Percentiles rank a stretch among this genome's conserved stretches.
Evolutionary conservation across 2,113 vertebrate species (phyloP).

Genomic region (Bungarus multicinctus): DNA sequence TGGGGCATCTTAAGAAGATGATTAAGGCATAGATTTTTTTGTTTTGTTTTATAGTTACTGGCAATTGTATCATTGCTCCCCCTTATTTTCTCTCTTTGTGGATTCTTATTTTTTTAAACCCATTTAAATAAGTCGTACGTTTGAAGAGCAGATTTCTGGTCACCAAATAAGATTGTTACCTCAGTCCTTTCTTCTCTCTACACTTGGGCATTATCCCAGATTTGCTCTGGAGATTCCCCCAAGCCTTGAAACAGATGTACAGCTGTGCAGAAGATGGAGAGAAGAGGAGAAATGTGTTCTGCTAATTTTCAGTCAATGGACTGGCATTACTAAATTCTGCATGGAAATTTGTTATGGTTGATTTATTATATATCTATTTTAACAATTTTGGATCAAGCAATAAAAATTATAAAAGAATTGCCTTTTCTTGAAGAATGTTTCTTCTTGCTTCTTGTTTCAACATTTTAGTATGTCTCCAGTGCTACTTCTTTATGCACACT

Average conservation of each 20-base stretch:
- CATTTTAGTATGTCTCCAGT: not conserved
- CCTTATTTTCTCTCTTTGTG: not conserved
- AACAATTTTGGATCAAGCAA: not conserved
- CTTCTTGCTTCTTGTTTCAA: not conserved
- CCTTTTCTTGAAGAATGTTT: not conserved
- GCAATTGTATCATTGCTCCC: not conserved
- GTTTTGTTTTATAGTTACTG: not conserved
- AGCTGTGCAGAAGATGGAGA: not conserved
- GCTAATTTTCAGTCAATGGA: not conserved
- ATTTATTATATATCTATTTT: not conserved
- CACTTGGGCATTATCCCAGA: not conserved
- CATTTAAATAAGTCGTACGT: not conserved
- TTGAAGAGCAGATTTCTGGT: not conserved
- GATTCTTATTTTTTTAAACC: not conserved
- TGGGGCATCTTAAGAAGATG: not conserved
- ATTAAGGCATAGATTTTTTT: not conserved
- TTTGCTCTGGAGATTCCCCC: not conserved
- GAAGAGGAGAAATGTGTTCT: not conserved
- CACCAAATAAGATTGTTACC: not conserved
- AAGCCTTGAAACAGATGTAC: not conserved
- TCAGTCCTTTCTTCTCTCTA: not conserved
- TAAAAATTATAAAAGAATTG: not conserved
- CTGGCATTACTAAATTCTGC: not conserved
- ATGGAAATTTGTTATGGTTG: not conserved
- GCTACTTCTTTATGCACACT: not conserved